Base-by-base conservation (phyloP, 2,888 invertebrate genomes). In the Ectemnius cavifrons region DNA sequence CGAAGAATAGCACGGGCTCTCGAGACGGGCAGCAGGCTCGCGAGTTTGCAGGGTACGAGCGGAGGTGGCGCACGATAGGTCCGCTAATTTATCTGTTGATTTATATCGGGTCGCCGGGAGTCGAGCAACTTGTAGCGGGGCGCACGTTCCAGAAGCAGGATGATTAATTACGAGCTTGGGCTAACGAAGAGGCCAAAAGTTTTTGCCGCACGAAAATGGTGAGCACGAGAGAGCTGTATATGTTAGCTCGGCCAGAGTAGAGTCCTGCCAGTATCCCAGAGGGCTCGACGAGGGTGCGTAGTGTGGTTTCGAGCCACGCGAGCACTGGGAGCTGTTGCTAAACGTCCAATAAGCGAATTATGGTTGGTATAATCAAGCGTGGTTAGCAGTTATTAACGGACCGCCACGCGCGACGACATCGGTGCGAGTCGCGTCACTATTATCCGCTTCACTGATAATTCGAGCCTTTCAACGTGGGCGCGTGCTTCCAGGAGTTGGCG, bases 321-420 rank as follows among this genome's bases (percentile, higher is more conserved):
- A 6, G 37, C 37, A 37, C 37, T 8, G 37, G 8, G 8, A 37
- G 11, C 46, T 59, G 56, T 72, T 70, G 73, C 61, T 67, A 69
- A 75, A 78, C 70, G 70, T 71, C 67, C 72, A 67, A 62, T 69
- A 72, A 67, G 75, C 66, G 68, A 78, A 82, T 70, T 73, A 73
- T 71, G 82, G 75, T 72, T 58, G 47, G 67, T 71, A 71, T 80
- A 80, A 82, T 82, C 73, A 67, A 61, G 78, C 45, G 68, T 47
- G 68, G 71, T 69, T 72, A 71, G 71, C 71, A 72, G 75, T 74
- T 79, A 79, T 81, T 81, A 83, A 77, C 75, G 70, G 56, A 71
- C 46, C 56, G 62, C 16, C 67, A 64, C 49, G 63, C 66, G 77
- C 71, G 63, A 61, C 73, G 57, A 67, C 49, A 70, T 71, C 63